Percentiles rank a stretch among this genome's conserved stretches.
Evolutionary conservation across 1,140 invertebrate genomes (phyloP).

Genomic region (Trichonephila clavata): DNA sequence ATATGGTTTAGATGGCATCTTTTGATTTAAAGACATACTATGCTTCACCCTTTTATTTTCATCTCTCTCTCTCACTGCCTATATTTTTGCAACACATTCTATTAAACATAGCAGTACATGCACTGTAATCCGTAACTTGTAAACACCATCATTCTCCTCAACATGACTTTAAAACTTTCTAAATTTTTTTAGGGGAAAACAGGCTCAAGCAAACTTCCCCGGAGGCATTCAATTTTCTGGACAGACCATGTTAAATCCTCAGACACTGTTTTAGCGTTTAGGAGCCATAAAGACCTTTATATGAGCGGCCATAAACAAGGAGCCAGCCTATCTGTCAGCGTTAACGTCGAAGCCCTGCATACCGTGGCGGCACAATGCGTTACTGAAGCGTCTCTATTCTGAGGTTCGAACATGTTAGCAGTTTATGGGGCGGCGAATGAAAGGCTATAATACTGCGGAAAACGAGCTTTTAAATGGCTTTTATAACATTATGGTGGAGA

Average conservation of each 20-base stretch:
- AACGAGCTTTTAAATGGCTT: slow-evolving; percentile 46
- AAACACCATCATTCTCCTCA: no score
- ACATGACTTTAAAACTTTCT: no score
- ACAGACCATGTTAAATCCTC: background rate
- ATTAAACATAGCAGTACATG: no score
- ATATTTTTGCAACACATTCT: no score
- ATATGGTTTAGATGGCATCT: no score
- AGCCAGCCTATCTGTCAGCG: slow-evolving; percentile 5
- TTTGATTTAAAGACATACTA: no score
- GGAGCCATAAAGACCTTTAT: slow-evolving; percentile 35
- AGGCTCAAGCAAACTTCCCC: background rate
- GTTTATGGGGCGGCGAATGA: slow-evolving; percentile 24
- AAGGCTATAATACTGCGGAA: slow-evolving; percentile 23
- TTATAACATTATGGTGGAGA: slow-evolving; percentile 35
- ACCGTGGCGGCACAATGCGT: background rate
- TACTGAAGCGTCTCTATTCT: slow-evolving; percentile 22
- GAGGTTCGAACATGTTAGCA: background rate
- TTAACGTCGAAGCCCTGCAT: slow-evolving; percentile 21
- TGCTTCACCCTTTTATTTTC: no score
- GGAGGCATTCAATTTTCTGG: slow-evolving; percentile 20
- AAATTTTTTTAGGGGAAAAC: no score
- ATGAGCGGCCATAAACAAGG: slow-evolving; percentile 21
- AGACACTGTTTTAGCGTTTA: slow-evolving; percentile 41
- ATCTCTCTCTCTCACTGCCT: no score
- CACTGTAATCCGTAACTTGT: no score